These are phyloP conservation scores for Phoronis australis DNA, from an alignment of 2,888 invertebrate genomes.

Conservation along the genomic window DNA sequence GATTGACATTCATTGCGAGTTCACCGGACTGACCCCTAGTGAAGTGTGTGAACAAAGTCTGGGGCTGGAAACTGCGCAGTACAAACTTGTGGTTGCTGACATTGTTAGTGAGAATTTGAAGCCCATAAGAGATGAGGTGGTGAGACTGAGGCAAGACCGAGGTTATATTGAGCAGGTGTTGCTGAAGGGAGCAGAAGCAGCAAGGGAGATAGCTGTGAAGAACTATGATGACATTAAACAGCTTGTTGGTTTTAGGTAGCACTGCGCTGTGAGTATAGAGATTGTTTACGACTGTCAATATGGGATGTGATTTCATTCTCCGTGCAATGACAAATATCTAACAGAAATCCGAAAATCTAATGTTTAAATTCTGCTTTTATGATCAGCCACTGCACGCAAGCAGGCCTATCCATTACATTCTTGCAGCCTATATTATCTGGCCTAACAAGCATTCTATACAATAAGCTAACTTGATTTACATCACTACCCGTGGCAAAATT, in stretches of 20 bases:
- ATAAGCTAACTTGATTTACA: no score
- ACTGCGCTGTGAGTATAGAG: no score
- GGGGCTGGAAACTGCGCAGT: slow-evolving; percentile 68
- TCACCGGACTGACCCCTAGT: slow-evolving; percentile 64
- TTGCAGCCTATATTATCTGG: no score
- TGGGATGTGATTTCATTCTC: no score
- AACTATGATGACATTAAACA: slow-evolving; percentile 64
- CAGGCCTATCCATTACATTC: no score
- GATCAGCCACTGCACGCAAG: no score
- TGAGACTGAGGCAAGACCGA: slow-evolving; percentile 60
- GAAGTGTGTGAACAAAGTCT: slow-evolving; percentile 66
- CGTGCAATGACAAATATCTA: no score
- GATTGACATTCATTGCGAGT: slow-evolving; percentile 73
- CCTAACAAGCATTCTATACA: no score
- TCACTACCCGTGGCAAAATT: no score
- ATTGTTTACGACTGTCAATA: no score
- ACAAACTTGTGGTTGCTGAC: slow-evolving; percentile 70
- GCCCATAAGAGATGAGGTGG: slow-evolving; percentile 65
- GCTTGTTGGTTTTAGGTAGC: slow-evolving; percentile 61
- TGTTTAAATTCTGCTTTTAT: no score
- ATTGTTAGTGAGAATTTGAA: slow-evolving; percentile 65
- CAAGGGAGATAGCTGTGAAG: slow-evolving; percentile 60
- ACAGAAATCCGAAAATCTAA: no score
- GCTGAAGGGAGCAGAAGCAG: slow-evolving; percentile 62
- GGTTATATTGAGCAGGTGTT: slow-evolving; percentile 64